Evolutionary conservation across 2,888 invertebrate species (phyloP).

Genomic region (Ceramica pisi): DNA sequence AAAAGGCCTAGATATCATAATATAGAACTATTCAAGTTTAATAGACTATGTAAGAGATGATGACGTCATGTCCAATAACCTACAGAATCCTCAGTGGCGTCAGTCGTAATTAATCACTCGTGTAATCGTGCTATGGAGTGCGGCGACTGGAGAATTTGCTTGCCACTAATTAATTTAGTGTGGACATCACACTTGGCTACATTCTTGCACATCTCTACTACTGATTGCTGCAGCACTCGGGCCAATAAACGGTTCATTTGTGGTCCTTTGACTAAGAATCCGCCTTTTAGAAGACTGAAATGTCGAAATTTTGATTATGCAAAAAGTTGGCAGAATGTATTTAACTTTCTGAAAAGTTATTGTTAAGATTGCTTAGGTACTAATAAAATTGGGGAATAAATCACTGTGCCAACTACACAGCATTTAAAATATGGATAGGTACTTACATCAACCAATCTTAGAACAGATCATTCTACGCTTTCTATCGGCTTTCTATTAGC

Average conservation of each 20-base stretch:
- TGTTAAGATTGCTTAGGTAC: not conserved
- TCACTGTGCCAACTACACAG: not conserved
- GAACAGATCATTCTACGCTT: not conserved
- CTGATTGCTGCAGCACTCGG: constrained; percentile 20
- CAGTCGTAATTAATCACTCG: constrained; percentile 51
- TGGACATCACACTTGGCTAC: constrained; percentile 11
- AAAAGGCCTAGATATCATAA: not conserved
- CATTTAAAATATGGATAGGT: not conserved
- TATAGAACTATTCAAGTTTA: too few species aligned
- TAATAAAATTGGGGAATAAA: not conserved
- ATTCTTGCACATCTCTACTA: constrained; percentile 45
- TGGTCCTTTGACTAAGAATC: not conserved
- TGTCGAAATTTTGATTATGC: not conserved
- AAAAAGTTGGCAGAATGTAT: not conserved
- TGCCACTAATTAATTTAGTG: constrained; percentile 43
- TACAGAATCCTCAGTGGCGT: constrained; percentile 51
- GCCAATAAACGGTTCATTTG: not conserved
- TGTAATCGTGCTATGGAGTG: constrained; percentile 49
- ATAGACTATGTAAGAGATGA: not conserved
- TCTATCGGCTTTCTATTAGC: not conserved
- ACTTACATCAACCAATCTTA: not conserved
- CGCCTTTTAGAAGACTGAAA: not conserved
- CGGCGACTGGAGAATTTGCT: constrained; percentile 50
- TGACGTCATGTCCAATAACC: constrained; percentile 41
- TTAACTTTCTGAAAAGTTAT: not conserved